Percentiles rank a stretch among this genome's conserved stretches.
phyloP scores from a whole-genome alignment of 2,888 invertebrate genomes.

The Leptodirus hochenwartii region DNA sequence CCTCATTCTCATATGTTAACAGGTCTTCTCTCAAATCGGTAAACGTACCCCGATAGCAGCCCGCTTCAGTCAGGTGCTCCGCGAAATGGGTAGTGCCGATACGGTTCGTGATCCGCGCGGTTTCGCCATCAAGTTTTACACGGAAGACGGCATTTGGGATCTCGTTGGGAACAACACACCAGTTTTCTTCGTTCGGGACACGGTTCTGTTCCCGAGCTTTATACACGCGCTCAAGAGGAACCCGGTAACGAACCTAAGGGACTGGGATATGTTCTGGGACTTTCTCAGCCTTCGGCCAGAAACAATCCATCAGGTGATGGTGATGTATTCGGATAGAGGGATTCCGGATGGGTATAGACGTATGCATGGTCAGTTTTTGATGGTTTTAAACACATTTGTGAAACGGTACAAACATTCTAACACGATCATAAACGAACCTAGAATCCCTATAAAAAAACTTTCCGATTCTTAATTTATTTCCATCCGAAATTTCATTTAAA shows the following conservation, averaged over 20 bases:
- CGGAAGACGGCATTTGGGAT: slow-evolving; percentile 86
- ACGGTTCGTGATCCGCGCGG: slow-evolving; percentile 82
- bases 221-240: slow-evolving; percentile 95
- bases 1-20: no score
- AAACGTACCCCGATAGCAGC: slow-evolving; percentile 65
- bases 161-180: slow-evolving; percentile 87
- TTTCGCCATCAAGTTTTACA: slow-evolving; percentile 86
- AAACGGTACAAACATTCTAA: no score
- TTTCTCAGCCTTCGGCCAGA: slow-evolving; percentile 79
- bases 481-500: not conserved
- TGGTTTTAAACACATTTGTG: not conserved
- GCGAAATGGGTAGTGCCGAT: slow-evolving; percentile 81
- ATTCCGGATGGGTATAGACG: slow-evolving; percentile 74
- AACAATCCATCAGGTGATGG: slow-evolving; percentile 65
- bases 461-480: not conserved
- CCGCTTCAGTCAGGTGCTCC: slow-evolving; percentile 68
- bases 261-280: slow-evolving; percentile 93
- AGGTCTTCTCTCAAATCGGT: slow-evolving; percentile 55
- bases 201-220: slow-evolving; percentile 79
- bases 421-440: no score
- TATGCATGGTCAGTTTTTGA: slow-evolving; percentile 45
- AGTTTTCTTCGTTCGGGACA: slow-evolving; percentile 81
- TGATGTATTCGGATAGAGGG: slow-evolving; percentile 83
- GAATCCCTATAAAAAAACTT: no score
- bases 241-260: slow-evolving; percentile 78